Base-by-base conservation (phyloP, 2,888 invertebrate species). In the Sesamia inferens region DNA sequence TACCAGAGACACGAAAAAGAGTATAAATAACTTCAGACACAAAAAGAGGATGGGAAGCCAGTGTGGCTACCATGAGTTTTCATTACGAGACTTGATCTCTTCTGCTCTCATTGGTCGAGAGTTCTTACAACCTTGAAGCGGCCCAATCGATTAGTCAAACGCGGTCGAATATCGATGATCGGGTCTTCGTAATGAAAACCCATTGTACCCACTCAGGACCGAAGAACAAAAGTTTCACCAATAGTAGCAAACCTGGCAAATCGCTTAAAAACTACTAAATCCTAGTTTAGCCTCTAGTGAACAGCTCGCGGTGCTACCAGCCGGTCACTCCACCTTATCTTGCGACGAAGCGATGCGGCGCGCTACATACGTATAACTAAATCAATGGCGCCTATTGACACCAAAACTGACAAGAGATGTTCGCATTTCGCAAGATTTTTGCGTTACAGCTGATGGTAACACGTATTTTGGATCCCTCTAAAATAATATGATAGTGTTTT, bases 371-470 rank as follows among this genome's bases (percentile, higher is more conserved):
- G 61, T 82, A 81, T 81, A 81, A 63, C 63, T 82, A 73, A 79
- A 82, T 82, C 82, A 79, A 82, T 82, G 79, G 57, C 76, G 68
- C 62, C 71, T 79, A 79, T 79, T 82, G 79, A 82, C 79, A 82
- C 63, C 55, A 51, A 82, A 68, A 72, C 71, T 73, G 80, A 61
- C 71, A 71, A 64, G 68, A 61, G 66, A 58, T 31, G 63, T 71
- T 74, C 61, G 22, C 22, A 24, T 67, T 66, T 75, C 22, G 54
- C 42, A 65, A 47, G 76, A 61, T 55, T 62, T 68, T 74, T 0
- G n/a, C 24, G 19, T 39, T 47, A 55, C 8, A 42, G 14, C 47
- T 31, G 51, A 64, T n/a, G 19, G 48, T 55, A 10, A 11, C 31
- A 47, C 13, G 5, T 14, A 31, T 24, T 62, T n/a, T 19, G 0